Evolutionary conservation across 2,113 vertebrate species (phyloP).

Genomic region (Chunga burmeisteri): DNA sequence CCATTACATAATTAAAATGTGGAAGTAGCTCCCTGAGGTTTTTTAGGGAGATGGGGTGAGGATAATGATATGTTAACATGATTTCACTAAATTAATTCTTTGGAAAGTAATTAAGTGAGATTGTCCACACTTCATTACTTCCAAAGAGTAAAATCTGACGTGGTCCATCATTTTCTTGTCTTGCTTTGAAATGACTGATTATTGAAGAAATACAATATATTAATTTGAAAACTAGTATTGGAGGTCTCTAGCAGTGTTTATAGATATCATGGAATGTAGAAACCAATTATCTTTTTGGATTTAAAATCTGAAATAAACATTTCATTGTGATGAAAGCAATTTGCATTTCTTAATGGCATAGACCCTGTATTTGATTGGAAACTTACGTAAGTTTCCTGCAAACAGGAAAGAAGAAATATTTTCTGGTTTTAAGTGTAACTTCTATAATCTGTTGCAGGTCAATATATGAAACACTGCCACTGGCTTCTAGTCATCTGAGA

Average conservation of each 20-base stretch:
- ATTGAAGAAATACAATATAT: not conserved
- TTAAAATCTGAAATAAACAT: not conserved
- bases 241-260: not conserved
- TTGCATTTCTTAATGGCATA: not conserved
- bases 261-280: not conserved
- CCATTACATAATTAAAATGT: not conserved
- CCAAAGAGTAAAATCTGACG: not conserved
- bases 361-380: not conserved
- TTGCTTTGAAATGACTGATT: slow-evolving; percentile 16
- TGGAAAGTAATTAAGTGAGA: slow-evolving; percentile 11
- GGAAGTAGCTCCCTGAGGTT: slow-evolving; percentile 1
- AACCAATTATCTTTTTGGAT: not conserved
- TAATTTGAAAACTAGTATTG: not conserved
- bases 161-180: not conserved
- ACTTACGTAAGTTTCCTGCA: not conserved
- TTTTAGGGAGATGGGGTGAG: not conserved
- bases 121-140: slow-evolving; percentile 22
- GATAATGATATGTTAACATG: slow-evolving; percentile 23
- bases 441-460: not conserved
- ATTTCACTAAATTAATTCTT: slow-evolving; percentile 27
- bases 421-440: not conserved
- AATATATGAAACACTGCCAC: not conserved
- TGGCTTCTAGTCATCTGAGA: not conserved
- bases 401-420: not conserved
- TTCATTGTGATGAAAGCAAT: not conserved